Conservation (phyloP, 2,113 vertebrate species). For the Cathartes aura region DNA sequence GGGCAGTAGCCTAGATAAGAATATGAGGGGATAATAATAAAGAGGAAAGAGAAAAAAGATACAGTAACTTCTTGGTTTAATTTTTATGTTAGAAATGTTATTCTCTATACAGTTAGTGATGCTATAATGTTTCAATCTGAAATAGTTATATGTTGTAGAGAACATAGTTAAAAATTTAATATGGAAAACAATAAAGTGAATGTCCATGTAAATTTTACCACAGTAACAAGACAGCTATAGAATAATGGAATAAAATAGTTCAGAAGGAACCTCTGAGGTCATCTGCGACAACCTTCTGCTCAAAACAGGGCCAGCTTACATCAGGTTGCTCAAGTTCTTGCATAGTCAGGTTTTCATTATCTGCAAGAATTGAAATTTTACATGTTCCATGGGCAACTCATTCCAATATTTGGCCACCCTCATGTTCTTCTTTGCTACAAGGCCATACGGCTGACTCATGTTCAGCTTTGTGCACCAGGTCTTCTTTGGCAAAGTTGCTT, state of each 20-base stretch:
- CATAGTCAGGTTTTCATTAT: background rate
- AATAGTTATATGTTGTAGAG: background rate
- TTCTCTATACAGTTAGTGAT: background rate
- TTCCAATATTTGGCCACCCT: background rate
- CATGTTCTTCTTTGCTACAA: background rate
- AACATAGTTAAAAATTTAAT: background rate
- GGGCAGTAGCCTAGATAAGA: background rate
- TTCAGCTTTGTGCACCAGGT: background rate
- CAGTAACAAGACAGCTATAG: background rate
- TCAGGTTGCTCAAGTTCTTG: background rate
- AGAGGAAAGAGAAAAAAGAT: background rate
- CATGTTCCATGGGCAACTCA: rapidly evolving
- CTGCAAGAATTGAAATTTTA: background rate
- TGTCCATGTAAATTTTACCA: background rate
- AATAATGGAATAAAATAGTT: background rate
- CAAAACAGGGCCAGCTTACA: background rate
- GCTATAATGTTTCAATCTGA: background rate
- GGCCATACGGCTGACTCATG: background rate
- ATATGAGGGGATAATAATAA: background rate
- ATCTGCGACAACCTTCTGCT: background rate
- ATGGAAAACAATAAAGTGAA: background rate
- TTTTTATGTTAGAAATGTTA: background rate
- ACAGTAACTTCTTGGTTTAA: background rate
- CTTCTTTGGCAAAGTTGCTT: background rate
- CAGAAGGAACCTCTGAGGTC: background rate